A percentile compares a stretch with the other conserved stretches of the same genome.
These are phyloP conservation scores for Babyrousa celebensis DNA, from an alignment of 2,797 vertebrate species.

Conservation along the genomic window DNA sequence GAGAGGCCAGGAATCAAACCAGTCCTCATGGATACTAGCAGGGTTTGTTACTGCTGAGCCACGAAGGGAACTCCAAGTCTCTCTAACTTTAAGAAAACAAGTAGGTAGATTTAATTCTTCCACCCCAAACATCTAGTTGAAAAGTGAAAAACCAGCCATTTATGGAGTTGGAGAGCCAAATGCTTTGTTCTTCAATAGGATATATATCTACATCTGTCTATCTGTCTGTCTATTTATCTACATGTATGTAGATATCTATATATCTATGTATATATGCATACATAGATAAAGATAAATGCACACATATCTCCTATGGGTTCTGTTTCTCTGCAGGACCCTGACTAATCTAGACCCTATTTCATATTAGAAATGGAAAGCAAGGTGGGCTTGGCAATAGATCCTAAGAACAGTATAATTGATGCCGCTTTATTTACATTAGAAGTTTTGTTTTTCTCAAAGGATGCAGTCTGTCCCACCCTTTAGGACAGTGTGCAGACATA, in stretches of 20 bases:
- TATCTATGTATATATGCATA: too few relatives aligned
- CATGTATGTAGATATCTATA: too few relatives aligned
- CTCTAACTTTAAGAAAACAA: conserved; percentile 29
- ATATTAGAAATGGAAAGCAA: not conserved
- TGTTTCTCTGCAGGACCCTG: not conserved
- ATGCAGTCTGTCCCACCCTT: not conserved
- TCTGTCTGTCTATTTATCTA: too few relatives aligned
- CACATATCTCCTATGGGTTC: not conserved
- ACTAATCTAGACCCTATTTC: not conserved
- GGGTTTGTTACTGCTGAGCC: too few relatives aligned
- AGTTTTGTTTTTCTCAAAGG: conserved; percentile 24
- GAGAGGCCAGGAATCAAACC: too few relatives aligned
- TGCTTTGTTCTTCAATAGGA: not conserved
- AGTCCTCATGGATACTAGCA: too few relatives aligned
- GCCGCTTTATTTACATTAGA: not conserved
- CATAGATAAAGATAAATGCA: not conserved
- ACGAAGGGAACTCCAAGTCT: not conserved
- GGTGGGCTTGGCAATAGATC: not conserved
- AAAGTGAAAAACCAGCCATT: not conserved
- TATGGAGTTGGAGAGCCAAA: not conserved
- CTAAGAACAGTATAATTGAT: not conserved
- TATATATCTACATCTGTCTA: not conserved
- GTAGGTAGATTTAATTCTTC: not conserved
- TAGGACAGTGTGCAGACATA: not conserved
- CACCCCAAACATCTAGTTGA: not conserved